A percentile compares a stretch with the other conserved stretches of the same genome.
phyloP scores from a whole-genome alignment of 2,797 vertebrate genomes.

The Rhinichthys osculus region DNA sequence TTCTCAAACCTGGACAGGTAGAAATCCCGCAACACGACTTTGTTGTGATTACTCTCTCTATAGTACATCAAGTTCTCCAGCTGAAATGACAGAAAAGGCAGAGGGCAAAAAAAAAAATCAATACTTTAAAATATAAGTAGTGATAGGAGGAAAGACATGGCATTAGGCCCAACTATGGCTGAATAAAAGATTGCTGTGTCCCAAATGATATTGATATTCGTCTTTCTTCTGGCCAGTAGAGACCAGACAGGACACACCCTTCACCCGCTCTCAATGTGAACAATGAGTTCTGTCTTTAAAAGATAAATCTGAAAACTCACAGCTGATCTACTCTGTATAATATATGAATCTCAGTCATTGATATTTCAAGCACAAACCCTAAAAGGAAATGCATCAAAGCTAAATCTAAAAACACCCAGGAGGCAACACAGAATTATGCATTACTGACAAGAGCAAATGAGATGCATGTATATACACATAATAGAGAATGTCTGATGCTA shows the following conservation, averaged over 20 bases:
- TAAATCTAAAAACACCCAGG: constrained; percentile 9
- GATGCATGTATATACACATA: neutral
- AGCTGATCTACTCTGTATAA: neutral
- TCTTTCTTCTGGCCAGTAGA: neutral
- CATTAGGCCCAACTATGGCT: constrained; percentile 18
- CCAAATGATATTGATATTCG: neutral
- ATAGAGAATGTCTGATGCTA: neutral
- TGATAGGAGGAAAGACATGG: constrained; percentile 6
- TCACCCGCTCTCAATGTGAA: constrained; percentile 11
- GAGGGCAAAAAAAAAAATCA: constrained; percentile 9
- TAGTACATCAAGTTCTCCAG: constrained; percentile 80
- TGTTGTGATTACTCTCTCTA: constrained; percentile 84
- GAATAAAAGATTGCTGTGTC: constrained; percentile 9
- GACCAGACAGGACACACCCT: neutral
- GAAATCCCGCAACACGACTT: constrained; percentile 88
- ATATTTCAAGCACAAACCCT: neutral
- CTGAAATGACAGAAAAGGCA: constrained; percentile 59
- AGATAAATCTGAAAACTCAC: constrained; percentile 14
- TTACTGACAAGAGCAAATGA: neutral
- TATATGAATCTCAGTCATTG: neutral
- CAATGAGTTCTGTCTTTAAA: constrained; percentile 5
- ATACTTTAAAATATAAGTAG: constrained; percentile 13
- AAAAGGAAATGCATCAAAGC: constrained; percentile 11
- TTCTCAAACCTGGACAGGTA: constrained; percentile 88
- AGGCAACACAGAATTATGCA: constrained; percentile 12